These are phyloP conservation scores for Euthynnus affinis DNA, from an alignment of 2,797 vertebrate species.

Conservation along the genomic window DNA sequence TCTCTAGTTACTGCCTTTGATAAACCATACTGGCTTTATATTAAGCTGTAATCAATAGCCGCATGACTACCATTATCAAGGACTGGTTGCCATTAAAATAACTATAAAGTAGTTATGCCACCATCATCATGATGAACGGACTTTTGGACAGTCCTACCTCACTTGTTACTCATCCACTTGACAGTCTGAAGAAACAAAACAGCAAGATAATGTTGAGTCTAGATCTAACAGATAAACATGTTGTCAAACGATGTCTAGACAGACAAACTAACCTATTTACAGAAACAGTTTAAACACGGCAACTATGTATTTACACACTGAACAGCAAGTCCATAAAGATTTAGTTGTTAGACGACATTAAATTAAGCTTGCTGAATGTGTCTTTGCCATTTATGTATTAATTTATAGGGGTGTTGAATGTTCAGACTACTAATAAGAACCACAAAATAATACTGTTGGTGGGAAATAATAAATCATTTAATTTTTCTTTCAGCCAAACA, in stretches of 20 bases:
- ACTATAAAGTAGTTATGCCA: conserved; percentile 54
- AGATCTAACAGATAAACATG: neutral
- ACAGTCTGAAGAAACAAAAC: conserved; percentile 7
- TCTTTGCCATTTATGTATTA: neutral
- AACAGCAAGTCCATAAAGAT: neutral
- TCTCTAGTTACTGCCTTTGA: neutral
- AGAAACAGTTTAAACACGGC: too few relatives aligned
- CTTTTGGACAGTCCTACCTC: conserved; percentile 62
- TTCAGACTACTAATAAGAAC: neutral
- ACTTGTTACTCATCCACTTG: conserved; percentile 29
- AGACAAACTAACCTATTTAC: neutral
- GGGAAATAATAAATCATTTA: neutral
- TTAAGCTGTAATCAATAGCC: neutral
- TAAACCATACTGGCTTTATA: neutral
- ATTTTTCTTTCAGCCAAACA: conserved; percentile 83
- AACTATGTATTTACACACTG: neutral
- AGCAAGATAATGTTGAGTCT: neutral
- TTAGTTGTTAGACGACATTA: neutral
- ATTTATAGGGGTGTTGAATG: neutral
- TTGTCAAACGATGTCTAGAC: neutral
- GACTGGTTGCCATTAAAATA: conserved; percentile 25
- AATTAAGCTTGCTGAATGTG: neutral
- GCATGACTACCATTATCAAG: neutral
- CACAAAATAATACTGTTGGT: neutral
- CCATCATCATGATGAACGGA: conserved; percentile 66